Evolutionary conservation across 2,888 invertebrate genomes (phyloP).

Genomic region (Mythimna lalbum): DNA sequence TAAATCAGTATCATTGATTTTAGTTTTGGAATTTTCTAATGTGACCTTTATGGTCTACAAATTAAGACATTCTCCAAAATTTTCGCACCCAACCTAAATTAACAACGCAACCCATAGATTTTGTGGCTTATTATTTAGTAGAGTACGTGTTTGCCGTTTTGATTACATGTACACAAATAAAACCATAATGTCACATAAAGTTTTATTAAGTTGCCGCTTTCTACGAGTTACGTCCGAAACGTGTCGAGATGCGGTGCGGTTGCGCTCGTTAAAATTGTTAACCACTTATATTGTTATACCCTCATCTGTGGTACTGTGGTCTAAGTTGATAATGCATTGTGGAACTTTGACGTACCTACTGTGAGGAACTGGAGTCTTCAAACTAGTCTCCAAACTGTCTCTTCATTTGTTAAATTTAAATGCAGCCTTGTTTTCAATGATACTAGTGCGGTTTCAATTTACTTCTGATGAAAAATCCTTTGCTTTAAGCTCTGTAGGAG

Average conservation of each 20-base stretch:
- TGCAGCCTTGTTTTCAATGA: not conserved
- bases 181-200: constrained; percentile 55
- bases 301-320: constrained; percentile 22
- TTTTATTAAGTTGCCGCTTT: constrained; percentile 62
- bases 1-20: not conserved
- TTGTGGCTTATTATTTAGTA: constrained; percentile 29
- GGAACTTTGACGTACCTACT: constrained; percentile 5
- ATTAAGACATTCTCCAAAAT: constrained; percentile 1
- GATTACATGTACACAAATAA: constrained; percentile 46
- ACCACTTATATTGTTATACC: constrained; percentile 39
- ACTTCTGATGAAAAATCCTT: not conserved
- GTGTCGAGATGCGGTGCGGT: constrained; percentile 33
- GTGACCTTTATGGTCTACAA: not conserved
- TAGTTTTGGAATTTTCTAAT: not conserved
- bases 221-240: constrained; percentile 48
- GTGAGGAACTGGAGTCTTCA: not conserved
- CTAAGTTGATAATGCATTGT: constrained; percentile 10
- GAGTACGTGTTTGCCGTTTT: constrained; percentile 29
- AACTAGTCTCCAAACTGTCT: not conserved
- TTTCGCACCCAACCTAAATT: not conserved
- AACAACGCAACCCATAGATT: constrained; percentile 21
- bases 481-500: not conserved
- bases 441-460: not conserved
- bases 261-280: constrained; percentile 45
- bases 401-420: not conserved